These are phyloP conservation scores for Cinara cedri DNA, from an alignment of 2,888 invertebrate genomes.

Conservation along the genomic window DNA sequence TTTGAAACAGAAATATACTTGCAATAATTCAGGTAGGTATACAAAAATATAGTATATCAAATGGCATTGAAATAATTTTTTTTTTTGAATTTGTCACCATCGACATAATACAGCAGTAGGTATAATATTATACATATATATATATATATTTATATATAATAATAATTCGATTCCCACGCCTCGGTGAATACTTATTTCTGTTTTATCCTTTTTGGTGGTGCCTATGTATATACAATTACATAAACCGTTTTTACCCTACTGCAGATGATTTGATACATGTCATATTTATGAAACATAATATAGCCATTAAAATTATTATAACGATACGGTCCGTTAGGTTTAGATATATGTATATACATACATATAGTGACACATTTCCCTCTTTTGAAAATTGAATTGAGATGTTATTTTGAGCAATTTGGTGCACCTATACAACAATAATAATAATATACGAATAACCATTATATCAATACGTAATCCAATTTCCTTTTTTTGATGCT, in stretches of 20 bases:
- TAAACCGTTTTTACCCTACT: background rate
- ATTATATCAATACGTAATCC: conserved; percentile 2
- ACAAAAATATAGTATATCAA: too few relatives aligned
- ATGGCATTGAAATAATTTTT: too few relatives aligned
- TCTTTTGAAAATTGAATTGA: background rate
- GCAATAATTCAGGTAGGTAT: too few relatives aligned
- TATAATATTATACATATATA: too few relatives aligned
- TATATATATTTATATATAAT: too few relatives aligned
- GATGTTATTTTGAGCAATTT: too few relatives aligned
- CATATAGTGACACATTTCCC: conserved; percentile 8
- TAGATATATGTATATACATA: too few relatives aligned
- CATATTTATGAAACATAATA: background rate
- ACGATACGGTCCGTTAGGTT: background rate
- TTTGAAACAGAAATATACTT: too few relatives aligned
- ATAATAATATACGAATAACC: background rate
- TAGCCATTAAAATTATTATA: background rate
- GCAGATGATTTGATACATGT: background rate
- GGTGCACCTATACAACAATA: too few relatives aligned
- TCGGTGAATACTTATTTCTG: background rate
- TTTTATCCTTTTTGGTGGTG: background rate
- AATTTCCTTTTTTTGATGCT: conserved; percentile 41
- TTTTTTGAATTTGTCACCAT: too few relatives aligned
- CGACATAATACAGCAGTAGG: too few relatives aligned
- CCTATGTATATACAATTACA: too few relatives aligned
- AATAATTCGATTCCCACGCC: background rate